phyloP scores from a whole-genome alignment of 2,888 invertebrate genomes.

The Lingula anatina region DNA sequence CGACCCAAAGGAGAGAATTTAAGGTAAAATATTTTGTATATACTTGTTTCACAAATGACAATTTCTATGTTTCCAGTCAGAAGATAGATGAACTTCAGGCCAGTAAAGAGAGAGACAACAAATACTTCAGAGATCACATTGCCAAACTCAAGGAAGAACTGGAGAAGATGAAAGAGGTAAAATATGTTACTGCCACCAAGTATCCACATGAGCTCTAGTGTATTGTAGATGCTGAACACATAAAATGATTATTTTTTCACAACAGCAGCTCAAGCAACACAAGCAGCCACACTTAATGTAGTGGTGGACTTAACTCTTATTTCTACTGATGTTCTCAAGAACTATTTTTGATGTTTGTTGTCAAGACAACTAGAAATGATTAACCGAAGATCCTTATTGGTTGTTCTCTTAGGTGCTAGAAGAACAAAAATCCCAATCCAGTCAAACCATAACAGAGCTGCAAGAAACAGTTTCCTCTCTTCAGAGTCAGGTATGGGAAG shows the following conservation, averaged over 20 bases:
- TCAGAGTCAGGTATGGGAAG: conserved; percentile 32
- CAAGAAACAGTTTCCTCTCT: conserved; percentile 20
- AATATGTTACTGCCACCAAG: too few relatives aligned
- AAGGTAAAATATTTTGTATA: too few relatives aligned
- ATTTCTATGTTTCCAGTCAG: conserved; percentile 23
- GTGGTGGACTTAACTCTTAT: too few relatives aligned
- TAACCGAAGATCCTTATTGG: too few relatives aligned
- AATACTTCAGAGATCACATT: conserved; percentile 42
- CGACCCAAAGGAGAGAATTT: too few relatives aligned
- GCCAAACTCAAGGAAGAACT: conserved; percentile 41
- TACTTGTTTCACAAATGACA: too few relatives aligned
- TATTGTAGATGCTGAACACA: background rate
- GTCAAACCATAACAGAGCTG: conserved; percentile 21
- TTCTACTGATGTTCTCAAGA: too few relatives aligned
- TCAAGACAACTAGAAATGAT: too few relatives aligned
- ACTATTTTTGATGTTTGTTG: too few relatives aligned
- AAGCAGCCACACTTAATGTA: too few relatives aligned
- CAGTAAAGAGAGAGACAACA: conserved; percentile 41
- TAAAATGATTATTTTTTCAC: too few relatives aligned
- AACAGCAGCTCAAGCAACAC: too few relatives aligned
- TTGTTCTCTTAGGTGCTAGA: conserved; percentile 7
- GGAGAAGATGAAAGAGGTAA: conserved; percentile 32
- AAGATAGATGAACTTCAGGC: conserved; percentile 33
- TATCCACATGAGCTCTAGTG: background rate
- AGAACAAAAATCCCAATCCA: conserved; percentile 11